Evolutionary conservation across 2,797 vertebrate species (phyloP), one percentile per base, ranked within the genome.

Genomic region (Chaenodraco wilsoni): DNA sequence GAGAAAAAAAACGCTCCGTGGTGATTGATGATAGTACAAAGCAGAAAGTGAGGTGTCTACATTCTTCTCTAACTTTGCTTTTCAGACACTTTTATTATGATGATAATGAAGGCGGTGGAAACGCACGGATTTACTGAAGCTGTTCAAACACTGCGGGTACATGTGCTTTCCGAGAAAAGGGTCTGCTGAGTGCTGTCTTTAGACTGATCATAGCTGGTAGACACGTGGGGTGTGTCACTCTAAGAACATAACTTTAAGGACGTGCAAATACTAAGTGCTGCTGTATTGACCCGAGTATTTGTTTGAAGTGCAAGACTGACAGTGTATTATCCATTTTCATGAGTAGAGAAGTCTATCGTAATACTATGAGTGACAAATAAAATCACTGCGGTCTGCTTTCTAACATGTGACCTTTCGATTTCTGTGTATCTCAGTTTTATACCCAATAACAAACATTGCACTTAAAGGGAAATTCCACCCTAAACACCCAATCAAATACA

Each of bases 11-110:
- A 63, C 60, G 52, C 80, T 84, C 68, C n/a, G 3, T 71, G 65
- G 82, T 93, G 93, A 95, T 94, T 93, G 92, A 94, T 93, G 93
- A 93, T 84, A 79, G 85, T 86, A 92, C 89, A 88, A 89, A 91
- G 89, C 87, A 85, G 84, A 83, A 89, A 88, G 79, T 89, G 81
- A 89, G 89, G 92, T 82, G 88, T 90, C 88, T 87, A 85, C 83
- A 67, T 87, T 89, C 83, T 89, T 90, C 82, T 83, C 82, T 87
- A 89, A 92, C 86, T 90, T 88, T 88, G 82, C 83, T 84, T 89
- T 88, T 89, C 83, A 89, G 86, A 86, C 85, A 74, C 77, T 87
- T 88, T 87, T 86, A 89, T 89, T 89, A 83, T 88, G 88, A 92
- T 91, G 89, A 84, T 91, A 91, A 91, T 89, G 87, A 89, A 84